phyloP scores from a whole-genome alignment of 2,888 invertebrate genomes.

The Eupithecia subfuscata region DNA sequence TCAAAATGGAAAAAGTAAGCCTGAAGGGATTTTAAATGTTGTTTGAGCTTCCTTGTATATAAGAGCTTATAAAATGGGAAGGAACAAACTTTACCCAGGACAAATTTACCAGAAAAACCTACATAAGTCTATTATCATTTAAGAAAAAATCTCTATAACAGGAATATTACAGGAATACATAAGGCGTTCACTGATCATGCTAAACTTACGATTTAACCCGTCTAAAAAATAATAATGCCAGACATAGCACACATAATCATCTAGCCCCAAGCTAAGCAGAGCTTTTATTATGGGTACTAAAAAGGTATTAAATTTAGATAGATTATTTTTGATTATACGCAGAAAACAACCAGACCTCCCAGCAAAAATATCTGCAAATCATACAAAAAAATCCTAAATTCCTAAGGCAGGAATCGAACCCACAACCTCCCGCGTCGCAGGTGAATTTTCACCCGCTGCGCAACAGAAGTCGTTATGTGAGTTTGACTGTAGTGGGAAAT shows the following conservation, averaged over 20 bases:
- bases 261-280: not conserved
- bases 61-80: not conserved
- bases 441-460: not conserved
- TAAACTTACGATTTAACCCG: not conserved
- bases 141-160: not conserved
- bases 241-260: not conserved
- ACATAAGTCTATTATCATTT: not conserved
- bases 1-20: not conserved
- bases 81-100: not conserved
- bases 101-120: too few species aligned
- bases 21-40: not conserved
- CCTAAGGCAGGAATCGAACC: not conserved
- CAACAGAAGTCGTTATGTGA: not conserved
- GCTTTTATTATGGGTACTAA: not conserved
- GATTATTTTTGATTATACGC: not conserved
- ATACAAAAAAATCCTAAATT: not conserved
- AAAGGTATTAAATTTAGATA: too few species aligned
- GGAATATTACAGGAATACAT: not conserved
- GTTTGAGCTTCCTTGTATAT: not conserved
- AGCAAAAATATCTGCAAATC: not conserved
- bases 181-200: not conserved
- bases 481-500: constrained; percentile 16
- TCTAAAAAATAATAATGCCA: not conserved
- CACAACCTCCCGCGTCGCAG: not conserved
- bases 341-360: not conserved